phyloP scores from a whole-genome alignment of 2,797 vertebrate genomes.

The Falco peregrinus region DNA sequence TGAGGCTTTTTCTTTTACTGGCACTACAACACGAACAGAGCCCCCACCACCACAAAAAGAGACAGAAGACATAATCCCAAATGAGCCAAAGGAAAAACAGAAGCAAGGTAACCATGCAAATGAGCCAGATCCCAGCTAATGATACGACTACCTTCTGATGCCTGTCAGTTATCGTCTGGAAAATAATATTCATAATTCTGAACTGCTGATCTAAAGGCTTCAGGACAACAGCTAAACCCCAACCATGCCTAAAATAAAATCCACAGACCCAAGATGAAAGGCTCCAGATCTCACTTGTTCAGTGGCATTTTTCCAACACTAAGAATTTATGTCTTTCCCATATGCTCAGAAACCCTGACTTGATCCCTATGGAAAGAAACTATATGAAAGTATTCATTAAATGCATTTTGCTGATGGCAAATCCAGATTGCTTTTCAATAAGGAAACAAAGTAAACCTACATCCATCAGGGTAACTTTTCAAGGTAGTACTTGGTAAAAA shows the following conservation, averaged over 20 bases:
- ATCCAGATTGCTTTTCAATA: neutral
- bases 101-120: neutral
- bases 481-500: neutral
- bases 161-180: neutral
- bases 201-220: neutral
- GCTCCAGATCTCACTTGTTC: neutral
- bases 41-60: neutral
- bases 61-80: neutral
- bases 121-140: neutral
- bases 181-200: neutral
- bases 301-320: neutral
- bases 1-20: neutral
- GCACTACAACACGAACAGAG: fast-evolving
- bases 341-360: neutral
- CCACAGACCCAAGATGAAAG: neutral
- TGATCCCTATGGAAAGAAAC: neutral
- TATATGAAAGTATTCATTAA: neutral
- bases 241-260: neutral
- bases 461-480: neutral
- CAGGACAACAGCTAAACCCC: neutral
- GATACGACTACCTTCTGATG: neutral
- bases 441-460: neutral
- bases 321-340: neutral
- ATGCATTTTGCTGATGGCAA: neutral
- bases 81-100: neutral